Base-by-base conservation (phyloP, 2,888 invertebrate species). In the Drosophila rellima region DNA sequence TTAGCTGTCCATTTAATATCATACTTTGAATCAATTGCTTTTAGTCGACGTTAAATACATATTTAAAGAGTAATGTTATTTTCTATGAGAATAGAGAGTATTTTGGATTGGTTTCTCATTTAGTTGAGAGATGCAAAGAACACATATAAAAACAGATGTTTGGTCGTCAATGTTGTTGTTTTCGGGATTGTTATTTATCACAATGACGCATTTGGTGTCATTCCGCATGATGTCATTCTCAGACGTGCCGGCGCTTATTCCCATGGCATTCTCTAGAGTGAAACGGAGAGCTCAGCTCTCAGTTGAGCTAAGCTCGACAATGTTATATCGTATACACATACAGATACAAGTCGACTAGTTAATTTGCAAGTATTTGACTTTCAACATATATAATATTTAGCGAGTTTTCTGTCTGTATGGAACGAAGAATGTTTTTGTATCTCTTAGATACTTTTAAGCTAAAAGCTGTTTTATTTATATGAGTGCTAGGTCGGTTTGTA, bases 141-240 rank as follows among this genome's bases (percentile, higher is more conserved):
- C 35, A 45, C 8, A 35, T 35, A 11, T 40, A 42, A 45, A 39
- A 62, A 4, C 37, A 37, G 18, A 37, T 44, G 15, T 44, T 29
- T 37, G 39, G 26, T 51, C 29, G 31, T 18, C 10, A 17, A 31
- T 54, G 11, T 39, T 60, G 26, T 63, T 69, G 42, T 40, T 42
- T 44, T 59, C n/a, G 11, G 33, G n/a, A 7, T 55, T 65, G 11
- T 42, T 65, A 10, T 61, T 52, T 44, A 23, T 40, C 47, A 62
- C 40, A 70, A 63, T 60, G 39, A 56, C 73, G 65, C 76, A 79
- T 66, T 69, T 56, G 54, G 56, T 56, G 57, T 47, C 47, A 57
- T 29, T 70, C 70, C 56, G 74, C 60, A 85, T 85, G 85, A 85
- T 88, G 86, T 85, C 85, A 85, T 83, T 65, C 56, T 35, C 26